Base-by-base conservation (phyloP, 2,888 invertebrate genomes). In the Atethmia centrago region DNA sequence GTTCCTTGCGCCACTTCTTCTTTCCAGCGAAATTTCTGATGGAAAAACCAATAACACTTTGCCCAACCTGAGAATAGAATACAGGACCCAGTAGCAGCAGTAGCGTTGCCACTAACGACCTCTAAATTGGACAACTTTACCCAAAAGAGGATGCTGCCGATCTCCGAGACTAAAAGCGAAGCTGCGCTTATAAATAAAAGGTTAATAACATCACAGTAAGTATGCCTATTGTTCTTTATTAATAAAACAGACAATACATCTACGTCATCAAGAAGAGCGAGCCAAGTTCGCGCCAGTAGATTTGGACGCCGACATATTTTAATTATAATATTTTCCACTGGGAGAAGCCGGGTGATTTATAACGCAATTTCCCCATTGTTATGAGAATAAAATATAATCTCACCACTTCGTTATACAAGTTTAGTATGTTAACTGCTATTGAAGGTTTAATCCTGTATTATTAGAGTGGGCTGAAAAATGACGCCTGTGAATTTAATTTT, bases 351-450 rank as follows among this genome's bases (percentile, higher is more conserved):
- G 25, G 61, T 88, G 88, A 90, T 90, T 90, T 90, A 90, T 87
- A 82, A 58, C 72, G 85, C 87, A 89, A 89, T 90, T 84, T 88
- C 88, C 68, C 71, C 77, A 88, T 89, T 90, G 90, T 90, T 87
- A 84, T 81, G 83, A 83, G 86, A 87, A 89, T 88, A 90, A 90
- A 90, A 88, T 78, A 82, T 83, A 85, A 87, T 88, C 81, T 86
- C 79, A 68, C 79, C 86, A 87, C 89, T 89, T 86, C 85, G 85
- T 88, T 88, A 84, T 79, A 81, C 77, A 78, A 85, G 88, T 84
- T 88, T 87, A 83, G 84, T 84, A 86, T 87, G 87, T 85, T 85
- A 86, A 86, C 86, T 79, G 64, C 65, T 84, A 86, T 87, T 85
- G 87, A 83, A 85, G 70, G 85, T n/a, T n/a, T n/a, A n/a, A n/a